phyloP scores from a whole-genome alignment of 2,797 vertebrate species.

The Mastacembelus armatus region DNA sequence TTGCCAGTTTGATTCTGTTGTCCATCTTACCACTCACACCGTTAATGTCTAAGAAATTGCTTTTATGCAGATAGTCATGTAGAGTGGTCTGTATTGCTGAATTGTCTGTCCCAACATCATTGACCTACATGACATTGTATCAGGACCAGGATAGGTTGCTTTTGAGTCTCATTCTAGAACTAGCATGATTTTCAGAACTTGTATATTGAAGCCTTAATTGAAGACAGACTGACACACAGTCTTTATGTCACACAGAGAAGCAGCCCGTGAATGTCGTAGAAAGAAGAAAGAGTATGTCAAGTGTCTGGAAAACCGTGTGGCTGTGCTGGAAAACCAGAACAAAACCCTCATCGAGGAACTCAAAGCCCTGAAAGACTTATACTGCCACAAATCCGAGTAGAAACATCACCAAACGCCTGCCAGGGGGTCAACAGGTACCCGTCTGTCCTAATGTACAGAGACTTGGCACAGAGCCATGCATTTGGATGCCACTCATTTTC shows the following conservation, averaged over 20 bases:
- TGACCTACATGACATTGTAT: too few species aligned
- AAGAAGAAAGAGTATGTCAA: slow-evolving; percentile 99
- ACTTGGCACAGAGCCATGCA: slow-evolving; percentile 84
- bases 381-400: slow-evolving; percentile 99
- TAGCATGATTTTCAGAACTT: not conserved
- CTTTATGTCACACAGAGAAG: slow-evolving; percentile 87
- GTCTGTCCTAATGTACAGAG: slow-evolving; percentile 84
- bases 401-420: slow-evolving; percentile 49
- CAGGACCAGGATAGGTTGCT: too few species aligned
- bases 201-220: not conserved
- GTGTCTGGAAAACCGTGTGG: slow-evolving; percentile 99
- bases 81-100: too few species aligned
- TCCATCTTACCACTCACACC: too few species aligned
- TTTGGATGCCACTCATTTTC: slow-evolving; percentile 75
- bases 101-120: too few species aligned
- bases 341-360: slow-evolving; percentile 99
- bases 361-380: slow-evolving; percentile 99
- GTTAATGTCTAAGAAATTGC: too few species aligned
- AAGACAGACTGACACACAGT: not conserved
- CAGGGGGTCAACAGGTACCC: slow-evolving; percentile 40
- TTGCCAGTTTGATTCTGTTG: not conserved
- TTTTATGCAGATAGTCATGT: too few species aligned
- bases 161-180: too few species aligned
- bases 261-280: slow-evolving; percentile 96
- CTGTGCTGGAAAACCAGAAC: slow-evolving; percentile 99